A percentile compares a stretch with the other conserved stretches of the same genome.
These are phyloP conservation scores for Sebastes kiyomatsui DNA, from an alignment of 2,797 vertebrate species.

Conservation along the genomic window DNA sequence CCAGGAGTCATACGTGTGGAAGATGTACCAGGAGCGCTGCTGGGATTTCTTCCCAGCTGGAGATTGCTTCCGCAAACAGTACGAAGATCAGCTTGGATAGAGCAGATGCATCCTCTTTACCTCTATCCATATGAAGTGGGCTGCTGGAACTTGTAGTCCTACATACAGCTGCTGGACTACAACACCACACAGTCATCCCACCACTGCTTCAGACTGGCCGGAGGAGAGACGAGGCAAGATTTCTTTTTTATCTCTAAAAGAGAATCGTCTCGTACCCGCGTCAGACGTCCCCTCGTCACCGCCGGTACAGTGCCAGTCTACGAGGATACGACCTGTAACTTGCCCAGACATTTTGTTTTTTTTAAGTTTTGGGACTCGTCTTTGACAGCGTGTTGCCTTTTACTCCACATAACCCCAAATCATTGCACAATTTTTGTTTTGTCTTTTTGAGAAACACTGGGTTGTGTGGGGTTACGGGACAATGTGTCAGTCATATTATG, in stretches of 20 bases:
- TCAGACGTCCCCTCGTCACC: constrained; percentile 41
- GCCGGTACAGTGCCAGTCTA: constrained; percentile 53
- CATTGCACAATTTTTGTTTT: constrained; percentile 79
- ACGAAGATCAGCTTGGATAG: constrained; percentile 96
- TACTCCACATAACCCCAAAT: constrained; percentile 81
- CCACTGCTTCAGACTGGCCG: constrained; percentile 31
- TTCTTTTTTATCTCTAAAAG: constrained; percentile 37
- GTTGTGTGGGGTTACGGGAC: constrained; percentile 78
- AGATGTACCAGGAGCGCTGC: constrained; percentile 98
- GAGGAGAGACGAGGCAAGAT: constrained; percentile 23
- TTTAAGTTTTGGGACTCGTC: constrained; percentile 60
- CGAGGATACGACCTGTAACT: constrained; percentile 52
- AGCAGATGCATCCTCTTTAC: constrained; percentile 37
- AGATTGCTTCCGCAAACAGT: constrained; percentile 98
- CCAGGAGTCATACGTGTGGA: constrained; percentile 99
- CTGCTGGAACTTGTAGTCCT: constrained; percentile 44
- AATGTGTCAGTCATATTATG: constrained; percentile 80
- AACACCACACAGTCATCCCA: constrained; percentile 25
- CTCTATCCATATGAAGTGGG: constrained; percentile 1
- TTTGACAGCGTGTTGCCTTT: constrained; percentile 82
- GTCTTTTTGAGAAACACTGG: constrained; percentile 75
- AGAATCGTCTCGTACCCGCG: constrained; percentile 24
- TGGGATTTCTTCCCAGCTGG: constrained; percentile 99
- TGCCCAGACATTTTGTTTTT: constrained; percentile 54
- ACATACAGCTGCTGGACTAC: constrained; percentile 43